Conservation (phyloP, 2,113 vertebrate species). For the Eolophus roseicapilla region DNA sequence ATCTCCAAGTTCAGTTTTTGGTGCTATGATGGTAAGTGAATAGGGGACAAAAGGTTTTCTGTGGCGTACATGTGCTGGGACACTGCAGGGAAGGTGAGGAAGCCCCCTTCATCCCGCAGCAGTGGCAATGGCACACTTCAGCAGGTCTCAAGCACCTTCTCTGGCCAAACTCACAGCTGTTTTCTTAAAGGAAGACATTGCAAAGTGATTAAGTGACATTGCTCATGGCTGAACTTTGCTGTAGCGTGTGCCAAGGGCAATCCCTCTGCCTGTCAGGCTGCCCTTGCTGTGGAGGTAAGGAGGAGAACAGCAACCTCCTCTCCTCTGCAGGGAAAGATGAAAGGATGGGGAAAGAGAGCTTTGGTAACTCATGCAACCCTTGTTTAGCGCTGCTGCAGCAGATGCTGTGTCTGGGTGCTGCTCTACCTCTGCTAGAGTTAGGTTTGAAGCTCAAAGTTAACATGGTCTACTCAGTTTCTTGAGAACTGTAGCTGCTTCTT, state of each 20-base stretch:
- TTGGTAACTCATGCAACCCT: not conserved
- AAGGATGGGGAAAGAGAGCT: not conserved
- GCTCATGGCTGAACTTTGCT: not conserved
- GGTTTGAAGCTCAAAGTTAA: not conserved
- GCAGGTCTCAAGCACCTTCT: conserved; percentile 2
- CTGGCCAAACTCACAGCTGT: not conserved
- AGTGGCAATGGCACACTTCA: not conserved
- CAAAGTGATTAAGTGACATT: not conserved
- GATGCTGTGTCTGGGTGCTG: not conserved
- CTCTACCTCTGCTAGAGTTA: not conserved
- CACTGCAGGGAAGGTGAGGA: not conserved
- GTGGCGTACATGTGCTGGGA: conserved; percentile 17
- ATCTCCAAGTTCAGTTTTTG: not conserved
- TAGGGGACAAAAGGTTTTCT: not conserved
- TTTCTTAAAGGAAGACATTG: not conserved
- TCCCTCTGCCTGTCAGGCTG: not conserved
- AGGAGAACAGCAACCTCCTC: not conserved
- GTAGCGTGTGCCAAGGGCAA: not conserved
- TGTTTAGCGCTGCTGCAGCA: not conserved
- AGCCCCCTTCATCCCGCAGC: not conserved
- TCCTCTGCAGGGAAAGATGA: not conserved
- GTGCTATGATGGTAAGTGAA: not conserved
- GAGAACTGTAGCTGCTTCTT: not conserved
- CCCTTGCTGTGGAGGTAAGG: not conserved
- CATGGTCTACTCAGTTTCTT: not conserved